Base-by-base conservation (phyloP, 2,797 vertebrate species). In the Enteromius unitaeniatus region DNA sequence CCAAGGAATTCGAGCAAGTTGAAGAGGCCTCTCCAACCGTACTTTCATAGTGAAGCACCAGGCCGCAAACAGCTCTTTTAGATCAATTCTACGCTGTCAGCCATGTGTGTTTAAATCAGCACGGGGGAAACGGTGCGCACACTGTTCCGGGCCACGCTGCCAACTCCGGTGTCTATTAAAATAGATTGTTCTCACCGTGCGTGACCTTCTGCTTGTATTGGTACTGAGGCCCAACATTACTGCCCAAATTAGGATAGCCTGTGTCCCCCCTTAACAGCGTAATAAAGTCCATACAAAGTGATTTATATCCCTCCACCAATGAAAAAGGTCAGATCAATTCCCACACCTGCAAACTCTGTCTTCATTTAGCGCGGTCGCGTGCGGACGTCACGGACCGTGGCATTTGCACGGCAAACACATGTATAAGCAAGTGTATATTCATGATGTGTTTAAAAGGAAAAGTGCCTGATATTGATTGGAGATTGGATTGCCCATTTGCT, bases 251-350 rank as follows among this genome's bases (percentile, higher is more conserved):
- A 89, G 88, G 88, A 91, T 88, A 90, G 73, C 86, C 86, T n/a
- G 60, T 86, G 87, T 88, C 88, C 79, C 79, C 87, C 83, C 28
- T 84, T 88, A 90, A 89, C 87, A 84, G 82, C 40, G 87, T 92
- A 94, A 93, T 91, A 90, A 91, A 93, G 89, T 82, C 89, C 88
- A 93, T 87, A 81, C 78, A n/a, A 84, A 84, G 86, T 92, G 90
- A 94, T 93, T 93, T 92, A 93, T 93, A 92, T 90, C 89, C 81
- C 86, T 89, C 84, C 82, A 73, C 80, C 53, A 53, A 75, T 74
- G 82, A 87, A 78, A 94, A 94, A 95, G 93, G 93, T 94, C 93
- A 92, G 89, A 94, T 94, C 93, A 93, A 93, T 94, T 93, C 82
- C 86, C 82, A 81, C 86, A 80, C 84, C 80, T 72, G 28, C 83